A percentile compares a stretch with the other conserved stretches of the same genome.
phyloP scores from a whole-genome alignment of 2,888 invertebrate species.

The Pseudolycoriella hygida region DNA sequence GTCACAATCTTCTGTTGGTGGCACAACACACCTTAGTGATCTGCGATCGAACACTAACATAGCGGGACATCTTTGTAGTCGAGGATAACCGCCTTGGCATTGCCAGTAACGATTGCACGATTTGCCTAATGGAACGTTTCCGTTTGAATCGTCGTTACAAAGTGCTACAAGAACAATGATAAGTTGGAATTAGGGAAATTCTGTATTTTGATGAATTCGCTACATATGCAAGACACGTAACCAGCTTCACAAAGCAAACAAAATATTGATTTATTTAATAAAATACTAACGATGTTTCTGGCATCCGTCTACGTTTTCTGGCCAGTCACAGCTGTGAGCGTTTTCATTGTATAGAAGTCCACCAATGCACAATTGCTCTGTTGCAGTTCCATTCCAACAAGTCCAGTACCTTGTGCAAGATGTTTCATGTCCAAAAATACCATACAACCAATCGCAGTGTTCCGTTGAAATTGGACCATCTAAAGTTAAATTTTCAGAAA shows the following conservation, averaged over 20 bases:
- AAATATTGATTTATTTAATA: too few relatives aligned
- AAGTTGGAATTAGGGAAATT: not conserved
- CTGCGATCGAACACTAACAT: constrained; percentile 76
- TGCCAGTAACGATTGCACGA: constrained; percentile 91
- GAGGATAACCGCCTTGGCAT: constrained; percentile 84
- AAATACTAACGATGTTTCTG: constrained; percentile 77
- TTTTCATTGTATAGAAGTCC: constrained; percentile 80
- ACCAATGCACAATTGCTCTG: constrained; percentile 81
- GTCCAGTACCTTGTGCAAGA: constrained; percentile 89
- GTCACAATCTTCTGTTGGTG: constrained; percentile 80
- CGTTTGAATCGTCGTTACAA: constrained; percentile 80
- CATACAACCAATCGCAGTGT: constrained; percentile 84
- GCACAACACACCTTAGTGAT: constrained; percentile 69
- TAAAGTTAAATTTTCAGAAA: too few relatives aligned
- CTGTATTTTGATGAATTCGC: not conserved
- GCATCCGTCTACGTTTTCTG: constrained; percentile 82
- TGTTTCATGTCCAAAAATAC: constrained; percentile 85
- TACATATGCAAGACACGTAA: too few relatives aligned
- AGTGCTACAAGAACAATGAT: constrained; percentile 39
- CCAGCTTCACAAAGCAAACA: too few relatives aligned
- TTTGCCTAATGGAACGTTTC: constrained; percentile 78
- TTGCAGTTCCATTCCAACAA: constrained; percentile 87
- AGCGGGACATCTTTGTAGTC: constrained; percentile 76
- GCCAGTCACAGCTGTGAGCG: constrained; percentile 86
- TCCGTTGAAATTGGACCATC: constrained; percentile 70